Evolutionary conservation across 2,888 invertebrate genomes (phyloP), one percentile per base, ranked within the genome.

Genomic region (Syrista parreyssii): DNA sequence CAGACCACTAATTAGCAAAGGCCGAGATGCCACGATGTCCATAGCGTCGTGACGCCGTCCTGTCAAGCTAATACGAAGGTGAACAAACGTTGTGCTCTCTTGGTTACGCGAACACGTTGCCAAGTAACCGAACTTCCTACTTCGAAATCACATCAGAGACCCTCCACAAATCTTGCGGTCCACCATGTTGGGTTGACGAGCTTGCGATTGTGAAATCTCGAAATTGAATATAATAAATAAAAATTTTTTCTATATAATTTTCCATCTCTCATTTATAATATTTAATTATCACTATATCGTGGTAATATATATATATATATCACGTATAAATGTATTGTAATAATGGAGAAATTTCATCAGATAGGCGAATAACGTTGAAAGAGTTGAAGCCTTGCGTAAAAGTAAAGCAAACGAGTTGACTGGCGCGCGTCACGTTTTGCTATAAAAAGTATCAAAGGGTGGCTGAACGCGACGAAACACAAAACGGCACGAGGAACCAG

Each of bases 371-470:
- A 15, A 40, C 40, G 40, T 15, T 40, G 15, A 15, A 40, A 40
- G 40, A 15, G 40, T 15, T 15, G 6, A 40, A 15, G 15, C 15
- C 40, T 40, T 40, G 40, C 40, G 15, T 40, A 40, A 40, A 40
- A 15, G 40, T 15, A 40, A 40, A 4, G 40, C 15, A 40, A 40
- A 40, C 6, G 40, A 15, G 15, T 40, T 40, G 40, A 79, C 75
- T 79, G 76, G 69, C 73, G 40, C 79, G 34, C 79, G 82, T 84
- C 84, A 83, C 84, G 84, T 82, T 80, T 79, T 55, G 68, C 81
- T 76, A 81, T 84, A 86, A 86, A 86, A 86, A 81, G 81, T 83
- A 84, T 85, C 83, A 85, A 83, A 83, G 82, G 77, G 74, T 75
- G 75, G 78, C 77, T 76, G 69, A 32, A 69, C 31, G n/a, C 69